Evolutionary conservation across 2,113 vertebrate genomes (phyloP).

Genomic region (Antennarius striatus): DNA sequence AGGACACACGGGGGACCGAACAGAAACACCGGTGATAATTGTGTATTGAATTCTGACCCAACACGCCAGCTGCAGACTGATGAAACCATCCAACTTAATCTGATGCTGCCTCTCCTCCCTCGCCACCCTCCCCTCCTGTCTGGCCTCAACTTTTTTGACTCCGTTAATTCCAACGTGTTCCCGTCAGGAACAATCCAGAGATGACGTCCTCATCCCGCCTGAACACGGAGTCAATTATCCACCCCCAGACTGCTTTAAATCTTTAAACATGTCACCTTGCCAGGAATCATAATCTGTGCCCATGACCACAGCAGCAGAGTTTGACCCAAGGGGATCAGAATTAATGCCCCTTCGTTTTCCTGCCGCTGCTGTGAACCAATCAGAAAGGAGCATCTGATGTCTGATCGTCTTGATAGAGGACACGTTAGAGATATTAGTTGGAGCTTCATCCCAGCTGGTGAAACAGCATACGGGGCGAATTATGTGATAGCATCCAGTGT

Average conservation of each 20-base stretch:
- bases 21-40: conserved; percentile 46
- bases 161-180: conserved; percentile 11
- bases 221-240: conserved; percentile 58
- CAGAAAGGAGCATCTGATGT: conserved; percentile 6
- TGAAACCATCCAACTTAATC: conserved; percentile 53
- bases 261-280: conserved; percentile 43
- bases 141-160: conserved; percentile 5
- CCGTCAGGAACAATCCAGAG: conserved; percentile 35
- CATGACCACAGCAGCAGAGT: conserved; percentile 29
- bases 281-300: conserved; percentile 18
- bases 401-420: conserved; percentile 14
- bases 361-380: conserved; percentile 18
- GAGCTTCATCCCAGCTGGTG: conserved; percentile 1
- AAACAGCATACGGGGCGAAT: conserved; percentile 19
- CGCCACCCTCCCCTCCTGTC: not conserved
- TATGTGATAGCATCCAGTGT: conserved; percentile 16
- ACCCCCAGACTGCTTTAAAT: conserved; percentile 24
- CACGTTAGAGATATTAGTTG: conserved; percentile 31
- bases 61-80: conserved; percentile 44
- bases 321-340: conserved; percentile 46
- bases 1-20: conserved; percentile 40
- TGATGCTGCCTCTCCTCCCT: conserved; percentile 6
- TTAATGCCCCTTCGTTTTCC: conserved; percentile 21
- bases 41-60: conserved; percentile 53
- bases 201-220: conserved; percentile 42